Base-by-base conservation (phyloP, 2,888 invertebrate species). In the Epinotia bilunana region DNA sequence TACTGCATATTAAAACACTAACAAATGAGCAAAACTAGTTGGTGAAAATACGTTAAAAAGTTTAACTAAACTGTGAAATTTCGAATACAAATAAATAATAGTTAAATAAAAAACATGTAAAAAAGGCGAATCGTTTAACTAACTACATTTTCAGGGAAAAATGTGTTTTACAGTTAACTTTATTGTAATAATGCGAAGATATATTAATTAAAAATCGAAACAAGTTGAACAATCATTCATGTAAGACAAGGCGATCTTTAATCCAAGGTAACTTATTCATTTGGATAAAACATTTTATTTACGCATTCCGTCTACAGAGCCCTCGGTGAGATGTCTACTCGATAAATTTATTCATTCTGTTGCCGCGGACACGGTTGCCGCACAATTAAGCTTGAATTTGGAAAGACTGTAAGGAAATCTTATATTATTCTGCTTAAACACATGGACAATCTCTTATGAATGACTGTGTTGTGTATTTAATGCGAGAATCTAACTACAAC, bases 291-390 rank as follows among this genome's bases (percentile, higher is more conserved):
- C 43, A 69, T n/a, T 58, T 68, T 43, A 28, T 43, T 49, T 60
- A 28, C 43, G 11, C 16, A 23, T 69, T 20, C 46, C 60, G 46
- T 28, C 23, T 49, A 58, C 33, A 39, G 49, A 61, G 70, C 70
- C 28, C 49, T 33, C 49, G 61, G 33, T 49, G 18, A 13, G 28
- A 70, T 70, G 33, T 61, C 61, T 60, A 28, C 49, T 61, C 61
- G 16, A 49, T 70, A 46, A 33, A 70, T 69, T 69, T 46, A 70
- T 60, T 69, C 58, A 69, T 39, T 60, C 16, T 49, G 49, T 18
- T 23, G 49, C 23, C 61, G 60, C 28, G 46, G 28, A 61, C n/a
- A 70, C 46, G 60, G 60, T 46, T 49, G 33, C 49, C 49, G 60
- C 46, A 63, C 57, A 72, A 72, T 63, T 57, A 57, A 53, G 53